Conservation (phyloP, 2,888 invertebrate genomes). For the Villa cingulata region DNA sequence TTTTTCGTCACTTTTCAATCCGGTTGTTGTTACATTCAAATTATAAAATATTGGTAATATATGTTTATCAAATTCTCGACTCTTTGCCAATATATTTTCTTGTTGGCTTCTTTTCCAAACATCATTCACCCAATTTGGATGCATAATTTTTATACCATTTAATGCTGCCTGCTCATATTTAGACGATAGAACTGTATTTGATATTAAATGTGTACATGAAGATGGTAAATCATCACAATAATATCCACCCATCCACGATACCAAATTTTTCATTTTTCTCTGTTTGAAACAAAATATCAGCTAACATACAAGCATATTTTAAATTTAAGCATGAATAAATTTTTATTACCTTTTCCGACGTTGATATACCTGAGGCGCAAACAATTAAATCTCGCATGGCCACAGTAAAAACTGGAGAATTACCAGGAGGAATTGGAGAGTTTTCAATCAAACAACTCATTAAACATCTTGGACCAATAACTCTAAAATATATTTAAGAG, state of each 20-base stretch:
- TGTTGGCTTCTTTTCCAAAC: constrained; percentile 63
- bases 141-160: constrained; percentile 53
- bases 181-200: constrained; percentile 58
- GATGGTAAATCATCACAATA: constrained; percentile 49
- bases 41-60: constrained; percentile 60
- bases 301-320: too few relatives aligned
- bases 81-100: constrained; percentile 47
- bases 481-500: too few relatives aligned
- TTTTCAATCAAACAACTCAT: constrained; percentile 57
- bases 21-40: constrained; percentile 65
- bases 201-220: constrained; percentile 67
- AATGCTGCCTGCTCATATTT: constrained; percentile 51
- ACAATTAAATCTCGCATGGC: constrained; percentile 64
- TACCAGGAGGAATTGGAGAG: constrained; percentile 57
- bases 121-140: constrained; percentile 61
- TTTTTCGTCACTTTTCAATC: constrained; percentile 40
- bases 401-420: constrained; percentile 63
- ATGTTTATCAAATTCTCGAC: constrained; percentile 50
- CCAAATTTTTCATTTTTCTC: constrained; percentile 45
- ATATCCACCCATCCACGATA: constrained; percentile 65
- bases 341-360: constrained; percentile 35
- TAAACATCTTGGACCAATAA: constrained; percentile 72
- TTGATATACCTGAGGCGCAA: constrained; percentile 48
- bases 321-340: too few relatives aligned
- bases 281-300: constrained; percentile 29